These are phyloP conservation scores for Borostomias antarcticus DNA, from an alignment of 2,797 vertebrate species.

Conservation along the genomic window DNA sequence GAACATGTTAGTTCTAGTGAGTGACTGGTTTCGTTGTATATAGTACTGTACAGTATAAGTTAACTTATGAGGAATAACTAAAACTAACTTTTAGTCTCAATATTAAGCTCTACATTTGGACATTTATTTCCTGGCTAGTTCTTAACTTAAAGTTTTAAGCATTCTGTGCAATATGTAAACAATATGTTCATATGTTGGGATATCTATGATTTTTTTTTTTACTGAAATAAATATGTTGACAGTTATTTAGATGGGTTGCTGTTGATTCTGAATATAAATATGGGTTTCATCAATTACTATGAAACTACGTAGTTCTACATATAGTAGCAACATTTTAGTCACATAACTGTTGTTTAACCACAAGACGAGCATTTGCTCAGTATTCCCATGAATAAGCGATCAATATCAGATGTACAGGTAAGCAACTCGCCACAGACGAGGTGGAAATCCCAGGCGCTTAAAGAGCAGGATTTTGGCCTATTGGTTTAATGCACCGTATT, in stretches of 20 bases:
- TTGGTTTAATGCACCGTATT: slow-evolving; percentile 76
- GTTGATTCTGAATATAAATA: no score
- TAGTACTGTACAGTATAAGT: slow-evolving; percentile 58
- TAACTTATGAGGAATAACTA: slow-evolving; percentile 57
- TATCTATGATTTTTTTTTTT: slow-evolving; percentile 12
- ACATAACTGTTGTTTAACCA: background rate
- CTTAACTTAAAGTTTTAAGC: background rate
- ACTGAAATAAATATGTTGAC: slow-evolving; percentile 1
- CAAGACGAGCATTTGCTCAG: background rate
- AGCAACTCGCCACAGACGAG: background rate
- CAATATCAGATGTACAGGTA: background rate
- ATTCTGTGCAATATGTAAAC: slow-evolving; percentile 17
- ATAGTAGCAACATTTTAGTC: background rate
- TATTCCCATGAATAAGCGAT: background rate
- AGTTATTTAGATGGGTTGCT: slow-evolving; percentile 9
- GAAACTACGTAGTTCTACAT: background rate
- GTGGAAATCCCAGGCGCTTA: slow-evolving; percentile 29
- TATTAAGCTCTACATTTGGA: slow-evolving; percentile 31
- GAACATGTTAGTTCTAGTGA: slow-evolving; percentile 53
- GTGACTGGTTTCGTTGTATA: slow-evolving; percentile 61
- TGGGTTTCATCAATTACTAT: background rate
- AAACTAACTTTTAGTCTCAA: slow-evolving; percentile 61
- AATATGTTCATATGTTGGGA: slow-evolving; percentile 8
- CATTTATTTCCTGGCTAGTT: background rate
- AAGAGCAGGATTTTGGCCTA: slow-evolving; percentile 43